phyloP scores from a whole-genome alignment of 2,797 vertebrate species.

The Carcharodon carcharias region DNA sequence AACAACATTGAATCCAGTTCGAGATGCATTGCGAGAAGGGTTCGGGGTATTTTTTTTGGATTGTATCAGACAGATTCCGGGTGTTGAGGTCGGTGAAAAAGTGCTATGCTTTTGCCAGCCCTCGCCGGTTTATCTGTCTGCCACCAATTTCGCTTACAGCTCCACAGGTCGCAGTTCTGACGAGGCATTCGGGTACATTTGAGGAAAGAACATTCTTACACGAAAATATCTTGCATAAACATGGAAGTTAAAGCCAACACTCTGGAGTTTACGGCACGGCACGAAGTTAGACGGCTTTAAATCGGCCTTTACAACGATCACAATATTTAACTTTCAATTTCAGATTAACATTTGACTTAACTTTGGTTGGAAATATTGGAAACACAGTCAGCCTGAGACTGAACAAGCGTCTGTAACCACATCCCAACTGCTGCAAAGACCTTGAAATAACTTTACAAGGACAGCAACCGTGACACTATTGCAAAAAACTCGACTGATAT shows the following conservation, averaged over 20 bases:
- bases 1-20: too few relatives aligned
- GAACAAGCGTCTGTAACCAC: neutral
- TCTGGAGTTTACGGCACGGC: neutral
- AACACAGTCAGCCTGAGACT: neutral
- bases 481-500: neutral
- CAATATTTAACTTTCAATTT: conserved; percentile 15
- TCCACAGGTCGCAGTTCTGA: conserved; percentile 3
- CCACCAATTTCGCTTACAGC: neutral
- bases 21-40: neutral
- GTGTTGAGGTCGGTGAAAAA: neutral
- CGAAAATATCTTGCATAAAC: neutral
- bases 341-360: neutral
- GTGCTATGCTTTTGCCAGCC: neutral
- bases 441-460: neutral
- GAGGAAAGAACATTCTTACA: neutral
- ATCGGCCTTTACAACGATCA: neutral
- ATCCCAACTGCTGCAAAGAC: neutral
- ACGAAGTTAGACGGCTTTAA: neutral
- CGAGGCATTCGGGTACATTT: neutral
- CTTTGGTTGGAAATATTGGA: neutral
- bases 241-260: neutral
- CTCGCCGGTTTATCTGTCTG: neutral
- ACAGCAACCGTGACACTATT: neutral
- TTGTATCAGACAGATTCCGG: neutral
- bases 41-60: neutral